These are phyloP conservation scores for Scaptomyza polygonia DNA, from an alignment of 2,888 invertebrate genomes.

Conservation along the genomic window DNA sequence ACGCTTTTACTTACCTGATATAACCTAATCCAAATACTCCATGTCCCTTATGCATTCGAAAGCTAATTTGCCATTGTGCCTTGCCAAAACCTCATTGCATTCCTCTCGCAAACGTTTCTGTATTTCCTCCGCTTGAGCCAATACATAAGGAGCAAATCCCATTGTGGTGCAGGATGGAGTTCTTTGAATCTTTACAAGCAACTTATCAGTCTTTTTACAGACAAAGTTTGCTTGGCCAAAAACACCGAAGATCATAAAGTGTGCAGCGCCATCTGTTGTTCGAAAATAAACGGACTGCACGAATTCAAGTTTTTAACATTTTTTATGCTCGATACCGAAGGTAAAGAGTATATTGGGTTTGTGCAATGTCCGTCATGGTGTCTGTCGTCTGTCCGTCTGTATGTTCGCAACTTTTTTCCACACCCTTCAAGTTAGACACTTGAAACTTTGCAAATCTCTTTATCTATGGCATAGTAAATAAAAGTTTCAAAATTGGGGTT, in stretches of 20 bases:
- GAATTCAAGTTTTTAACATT: too few species aligned
- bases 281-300: neutral
- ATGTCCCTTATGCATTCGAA: conserved; percentile 83
- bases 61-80: conserved; percentile 82
- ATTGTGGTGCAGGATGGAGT: conserved; percentile 85
- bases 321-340: too few species aligned
- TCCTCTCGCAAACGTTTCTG: conserved; percentile 84
- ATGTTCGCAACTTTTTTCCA: too few species aligned
- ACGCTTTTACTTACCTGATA: conserved; percentile 81
- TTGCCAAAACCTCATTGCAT: conserved; percentile 80
- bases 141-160: conserved; percentile 85
- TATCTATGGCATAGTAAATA: too few species aligned
- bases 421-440: too few species aligned
- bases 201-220: neutral
- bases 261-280: neutral
- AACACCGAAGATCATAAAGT: neutral
- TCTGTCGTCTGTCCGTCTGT: too few species aligned
- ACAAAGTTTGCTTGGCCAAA: neutral
- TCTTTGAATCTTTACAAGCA: conserved; percentile 4
- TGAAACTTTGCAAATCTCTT: too few species aligned
- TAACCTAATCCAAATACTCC: conserved; percentile 85
- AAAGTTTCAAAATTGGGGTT: too few species aligned
- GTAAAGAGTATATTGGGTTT: too few species aligned
- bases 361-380: too few species aligned
- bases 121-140: conserved; percentile 84